Evolutionary conservation across 1,140 invertebrate genomes (phyloP), one percentile per base, ranked within the genome.

Genomic region (Rhopalosiphum padi): DNA sequence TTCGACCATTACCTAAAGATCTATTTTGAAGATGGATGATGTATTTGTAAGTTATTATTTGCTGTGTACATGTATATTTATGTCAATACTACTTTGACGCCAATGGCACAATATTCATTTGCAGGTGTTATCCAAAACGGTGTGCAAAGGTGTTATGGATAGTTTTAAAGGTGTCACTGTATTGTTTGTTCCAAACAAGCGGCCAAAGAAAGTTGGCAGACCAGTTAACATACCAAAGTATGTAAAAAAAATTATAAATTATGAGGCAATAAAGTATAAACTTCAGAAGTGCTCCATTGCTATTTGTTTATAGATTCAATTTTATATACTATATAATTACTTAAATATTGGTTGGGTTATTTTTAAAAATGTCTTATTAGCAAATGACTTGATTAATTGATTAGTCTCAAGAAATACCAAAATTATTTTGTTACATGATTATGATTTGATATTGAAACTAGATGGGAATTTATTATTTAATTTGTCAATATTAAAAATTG

Each of bases 131-230:
- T 95, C 96, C 77, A 95, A 96, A 94, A 96, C 97, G 77, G 95
- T 97, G 94, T 96, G 96, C 92, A 96, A 96, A 95, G 97, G 97
- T 2, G 96, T 97, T 94, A 95, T 96, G 93, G 97, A 97, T 95
- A 97, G 97, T 95, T 95, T 97, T 87, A 96, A 96, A 94, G 97
- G 97, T 94, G 96, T 96, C 94, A 85, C 95, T 97, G 94, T 96
- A 97, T 95, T 97, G 97, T 95, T 96, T 97, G 95, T 97, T 97
- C 95, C 97, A 97, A 95, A 96, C 96, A 95, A 97, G 97, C 90
- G 97, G 97, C 95, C 96, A 97, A 94, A 95, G 96, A 94, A 92
- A 85, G 46, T 92, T 68, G 82, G 37, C n/a, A 85, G 91, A 37
- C 82, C 91, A 51, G 77, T 92, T 8, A 92, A 25, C 23, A 43